Base-by-base conservation (phyloP, 2,797 vertebrate genomes). In the Microchirus variegatus region DNA sequence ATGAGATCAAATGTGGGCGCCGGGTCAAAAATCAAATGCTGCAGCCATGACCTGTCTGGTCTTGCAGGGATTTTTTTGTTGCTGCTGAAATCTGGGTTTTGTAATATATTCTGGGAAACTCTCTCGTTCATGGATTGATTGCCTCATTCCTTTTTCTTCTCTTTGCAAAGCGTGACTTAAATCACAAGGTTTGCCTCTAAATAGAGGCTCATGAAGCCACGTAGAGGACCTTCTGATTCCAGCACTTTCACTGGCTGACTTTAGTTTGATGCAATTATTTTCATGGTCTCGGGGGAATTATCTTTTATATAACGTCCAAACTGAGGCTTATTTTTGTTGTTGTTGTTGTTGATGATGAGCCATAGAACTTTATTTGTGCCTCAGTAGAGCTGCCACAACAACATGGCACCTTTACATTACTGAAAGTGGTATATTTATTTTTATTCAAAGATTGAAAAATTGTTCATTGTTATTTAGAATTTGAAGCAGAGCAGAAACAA, bases 111-210 rank as follows among this genome's bases (percentile, higher is more conserved):
- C 12, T 15, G 16, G 35, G 17, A 56, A 51, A 15, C 40, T 13
- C 1, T 18, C 31, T 50, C 42, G 60, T 19, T 53, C 22, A 12
- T 13, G 46, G 26, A 48, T 15, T 54, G 13, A 61, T 64, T 22
- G 44, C 16, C 45, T 62, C 35, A 8, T 40, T 52, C 35, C 15
- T 18, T 55, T 55, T 69, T 59, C 18, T 49, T 44, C 1, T 48
- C 18, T 22, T 22, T 13, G n/a, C 19, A 17, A 72, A 47, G 15
- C 22, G 50, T n/a, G 43, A 72, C 53, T 72, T 16, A 19, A 70
- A 60, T 77, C 70, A 69, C 35, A 61, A 62, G 74, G 49, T 82
- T 74, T 18, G 35, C 62, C 47, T 11, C 40, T 48, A 61, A 31
- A 45, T 17, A 11, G 59, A 58, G 50, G 45, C 59, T 40, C 41